A percentile compares a stretch with the other conserved stretches of the same genome.
phyloP scores from a whole-genome alignment of 2,888 invertebrate species.

The Phyllotreta striolata region DNA sequence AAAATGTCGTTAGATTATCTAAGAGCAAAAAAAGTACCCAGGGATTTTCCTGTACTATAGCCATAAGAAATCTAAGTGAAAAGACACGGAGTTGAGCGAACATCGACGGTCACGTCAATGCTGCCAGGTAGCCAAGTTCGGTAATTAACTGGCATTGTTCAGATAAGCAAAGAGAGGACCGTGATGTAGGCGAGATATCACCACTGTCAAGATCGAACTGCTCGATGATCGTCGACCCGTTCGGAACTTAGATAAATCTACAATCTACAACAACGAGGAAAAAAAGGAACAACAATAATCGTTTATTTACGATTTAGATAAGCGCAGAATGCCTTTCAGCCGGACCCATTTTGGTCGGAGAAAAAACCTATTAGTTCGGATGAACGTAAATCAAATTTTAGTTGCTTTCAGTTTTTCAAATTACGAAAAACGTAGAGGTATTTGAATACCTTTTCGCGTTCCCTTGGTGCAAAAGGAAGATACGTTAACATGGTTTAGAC shows the following conservation, averaged over 20 bases:
- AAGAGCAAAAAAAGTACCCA: not conserved
- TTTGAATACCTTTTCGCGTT: too few relatives aligned
- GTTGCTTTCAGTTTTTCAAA: too few relatives aligned
- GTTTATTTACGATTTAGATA: slow-evolving; percentile 19
- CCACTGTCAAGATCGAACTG: slow-evolving; percentile 26
- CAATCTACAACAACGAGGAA: not conserved
- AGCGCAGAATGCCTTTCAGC: not conserved
- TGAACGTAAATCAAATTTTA: too few relatives aligned
- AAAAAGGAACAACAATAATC: slow-evolving; percentile 12
- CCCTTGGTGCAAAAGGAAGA: too few relatives aligned
- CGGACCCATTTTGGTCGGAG: too few relatives aligned
- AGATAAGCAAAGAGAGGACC: slow-evolving; percentile 51
- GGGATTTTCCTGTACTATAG: slow-evolving; percentile 22
- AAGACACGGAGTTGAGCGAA: slow-evolving; percentile 49
- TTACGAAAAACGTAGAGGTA: too few relatives aligned
- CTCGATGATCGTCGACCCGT: slow-evolving; percentile 26
- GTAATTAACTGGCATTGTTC: slow-evolving; percentile 59
- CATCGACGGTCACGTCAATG: slow-evolving; percentile 53
- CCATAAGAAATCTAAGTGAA: slow-evolving; percentile 25
- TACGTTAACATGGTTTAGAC: too few relatives aligned
- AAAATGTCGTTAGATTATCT: too few relatives aligned
- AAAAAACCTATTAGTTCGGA: too few relatives aligned
- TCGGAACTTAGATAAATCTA: slow-evolving; percentile 10
- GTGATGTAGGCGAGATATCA: slow-evolving; percentile 31
- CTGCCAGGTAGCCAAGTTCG: slow-evolving; percentile 57